A percentile compares a stretch with the other conserved stretches of the same genome.
phyloP scores from a whole-genome alignment of 37 sponge, comb jelly and placozoan genomes.

The Hormiphora californensis region DNA sequence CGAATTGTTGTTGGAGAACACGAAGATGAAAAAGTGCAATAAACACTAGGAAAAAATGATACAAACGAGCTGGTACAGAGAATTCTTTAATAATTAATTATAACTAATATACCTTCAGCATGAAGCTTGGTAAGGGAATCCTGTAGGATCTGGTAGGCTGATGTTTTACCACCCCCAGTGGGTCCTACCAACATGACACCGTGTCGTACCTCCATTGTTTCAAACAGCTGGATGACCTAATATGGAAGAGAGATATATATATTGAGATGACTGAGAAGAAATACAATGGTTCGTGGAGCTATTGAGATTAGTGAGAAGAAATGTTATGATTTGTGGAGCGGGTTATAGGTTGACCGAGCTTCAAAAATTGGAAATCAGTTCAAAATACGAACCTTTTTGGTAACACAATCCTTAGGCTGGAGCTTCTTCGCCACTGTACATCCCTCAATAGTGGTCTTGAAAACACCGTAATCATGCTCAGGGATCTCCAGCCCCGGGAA shows the following conservation, averaged over 20 bases:
- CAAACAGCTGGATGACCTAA: slow-evolving; percentile 90
- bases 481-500: slow-evolving; percentile 90
- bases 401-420: slow-evolving; percentile 61
- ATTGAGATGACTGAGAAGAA: no score
- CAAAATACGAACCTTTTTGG: slow-evolving; percentile 52
- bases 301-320: no score
- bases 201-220: slow-evolving; percentile 94
- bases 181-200: slow-evolving; percentile 99
- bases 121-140: slow-evolving; percentile 77
- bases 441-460: slow-evolving; percentile 76
- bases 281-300: no score
- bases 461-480: slow-evolving; percentile 89
- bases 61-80: neutral
- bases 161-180: slow-evolving; percentile 97
- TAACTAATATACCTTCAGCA: slow-evolving; percentile 54
- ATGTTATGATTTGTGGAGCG: no score
- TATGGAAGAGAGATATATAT: no score
- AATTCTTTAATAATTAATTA: neutral
- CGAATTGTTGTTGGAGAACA: neutral
- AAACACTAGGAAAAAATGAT: neutral
- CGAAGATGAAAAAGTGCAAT: neutral
- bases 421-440: slow-evolving; percentile 57
- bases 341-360: no score
- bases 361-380: no score
- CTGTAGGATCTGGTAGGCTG: slow-evolving; percentile 79